These are phyloP conservation scores for Hydra vulgaris DNA, from an alignment of 30 jellyfish, hydroid and myxozoan species.

Conservation along the genomic window DNA sequence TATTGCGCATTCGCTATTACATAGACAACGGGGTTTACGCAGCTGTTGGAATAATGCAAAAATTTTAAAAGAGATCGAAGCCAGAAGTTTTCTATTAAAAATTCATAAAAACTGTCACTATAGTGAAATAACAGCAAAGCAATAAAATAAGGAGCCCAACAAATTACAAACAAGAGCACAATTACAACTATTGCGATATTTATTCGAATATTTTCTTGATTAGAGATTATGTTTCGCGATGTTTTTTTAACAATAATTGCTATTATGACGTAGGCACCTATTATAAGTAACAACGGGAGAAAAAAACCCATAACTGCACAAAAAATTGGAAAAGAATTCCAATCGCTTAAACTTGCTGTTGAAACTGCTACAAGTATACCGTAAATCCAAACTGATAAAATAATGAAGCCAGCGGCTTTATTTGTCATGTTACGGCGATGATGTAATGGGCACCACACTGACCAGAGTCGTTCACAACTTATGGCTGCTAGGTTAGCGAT, in stretches of 20 bases:
- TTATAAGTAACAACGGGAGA: conserved; percentile 56
- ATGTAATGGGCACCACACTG: conserved; percentile 71
- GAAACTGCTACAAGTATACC: conserved; percentile 51
- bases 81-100: conserved; percentile 50
- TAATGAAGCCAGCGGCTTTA: conserved; percentile 30
- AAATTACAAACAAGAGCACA: conserved; percentile 49
- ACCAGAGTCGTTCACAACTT: conserved; percentile 86
- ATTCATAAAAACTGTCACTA: conserved; percentile 26
- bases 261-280: conserved; percentile 46
- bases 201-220: conserved; percentile 57
- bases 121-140: conserved; percentile 45
- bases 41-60: conserved; percentile 81
- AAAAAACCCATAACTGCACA: conserved; percentile 58
- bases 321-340: conserved; percentile 43
- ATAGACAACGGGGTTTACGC: conserved; percentile 82
- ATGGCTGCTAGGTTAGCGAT: conserved; percentile 74
- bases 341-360: conserved; percentile 32
- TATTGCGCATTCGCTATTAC: conserved; percentile 85
- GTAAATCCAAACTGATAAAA: conserved; percentile 56
- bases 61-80: conserved; percentile 60
- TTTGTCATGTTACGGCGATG: conserved; percentile 77
- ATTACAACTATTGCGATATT: conserved; percentile 55
- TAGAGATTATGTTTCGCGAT: conserved; percentile 47
- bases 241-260: conserved; percentile 44
- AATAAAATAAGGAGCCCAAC: conserved; percentile 82